A percentile compares a stretch with the other conserved stretches of the same genome.
Evolutionary conservation across 2,113 vertebrate species (phyloP).

Genomic region (Mustela nigripes): DNA sequence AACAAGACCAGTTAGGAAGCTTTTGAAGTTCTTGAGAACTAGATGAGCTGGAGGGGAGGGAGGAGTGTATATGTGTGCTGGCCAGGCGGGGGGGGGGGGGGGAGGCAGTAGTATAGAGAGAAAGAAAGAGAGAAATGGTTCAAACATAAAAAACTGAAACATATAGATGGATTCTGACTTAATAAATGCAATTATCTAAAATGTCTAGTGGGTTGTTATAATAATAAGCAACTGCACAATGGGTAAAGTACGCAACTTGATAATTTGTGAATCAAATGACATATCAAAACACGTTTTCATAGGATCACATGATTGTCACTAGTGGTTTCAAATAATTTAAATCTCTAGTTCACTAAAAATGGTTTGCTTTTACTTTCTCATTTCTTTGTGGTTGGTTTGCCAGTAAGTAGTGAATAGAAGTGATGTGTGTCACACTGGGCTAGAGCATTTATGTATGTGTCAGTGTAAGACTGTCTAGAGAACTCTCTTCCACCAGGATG

Average conservation of each 20-base stretch:
- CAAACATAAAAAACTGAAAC: constrained; percentile 16
- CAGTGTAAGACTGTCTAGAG: background rate
- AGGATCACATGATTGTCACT: background rate
- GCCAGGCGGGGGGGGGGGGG: background rate
- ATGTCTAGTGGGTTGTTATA: background rate
- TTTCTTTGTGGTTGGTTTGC: background rate
- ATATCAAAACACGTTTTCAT: background rate
- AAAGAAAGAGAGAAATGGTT: background rate
- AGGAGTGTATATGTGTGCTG: background rate
- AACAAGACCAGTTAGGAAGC: background rate
- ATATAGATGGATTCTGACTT: background rate
- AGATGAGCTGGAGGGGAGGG: background rate
- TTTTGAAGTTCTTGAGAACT: background rate
- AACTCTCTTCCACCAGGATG: background rate
- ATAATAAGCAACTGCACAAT: background rate
- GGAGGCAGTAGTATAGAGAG: background rate
- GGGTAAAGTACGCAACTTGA: background rate
- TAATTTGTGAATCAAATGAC: background rate
- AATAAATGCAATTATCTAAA: background rate
- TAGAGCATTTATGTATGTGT: background rate
- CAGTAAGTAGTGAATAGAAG: background rate
- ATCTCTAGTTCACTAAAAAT: background rate
- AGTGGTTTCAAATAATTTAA: background rate
- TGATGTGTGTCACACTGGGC: background rate
- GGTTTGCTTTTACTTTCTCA: background rate